Base-by-base conservation (phyloP, 1,140 invertebrate genomes). In the Tetragnatha versicolor region DNA sequence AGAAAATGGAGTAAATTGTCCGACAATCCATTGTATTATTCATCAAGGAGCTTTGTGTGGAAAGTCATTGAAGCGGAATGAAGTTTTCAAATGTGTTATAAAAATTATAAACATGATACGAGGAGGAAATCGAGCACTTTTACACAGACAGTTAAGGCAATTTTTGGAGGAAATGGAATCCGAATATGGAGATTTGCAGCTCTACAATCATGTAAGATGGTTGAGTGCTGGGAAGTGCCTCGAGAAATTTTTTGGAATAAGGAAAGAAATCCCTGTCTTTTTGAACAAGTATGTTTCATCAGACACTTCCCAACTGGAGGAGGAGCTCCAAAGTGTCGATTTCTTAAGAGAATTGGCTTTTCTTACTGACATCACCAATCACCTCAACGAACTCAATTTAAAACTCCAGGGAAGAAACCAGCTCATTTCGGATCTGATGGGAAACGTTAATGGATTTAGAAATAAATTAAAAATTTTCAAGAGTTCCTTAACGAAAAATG, bases 261-360 rank as follows among this genome's bases (percentile, higher is more conserved):
- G 60, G 17, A 60, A 77, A 42, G 70, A 77, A 77, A 77, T 63
- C 22, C 73, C 58, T 61, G 4, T n/a, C n/a, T 65, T 77, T 29
- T 39, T 66, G 17, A 2, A 47, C 20, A 0, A 35, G 35, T 49
- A 45, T 25, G 31, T 65, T 65, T 17, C 35, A 65, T 39, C 60
- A 47, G 73, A 77, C 10, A 39, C 0, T 12, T 27, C 55, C 20
- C 53, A 47, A 20, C 29, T 77, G 39, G 73, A 66, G 66, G 73
- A 77, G 4, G 55, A 77, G 20, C n/a, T 77, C 53, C 58, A 53
- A 63, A 47, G 45, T 66, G 7, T 37, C 12, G 60, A 77, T 39
- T 77, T 77, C 51, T 31, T 77, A 3, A 45, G 45, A 77, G 2
- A 77, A 33, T 49, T 77, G 53, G 60, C 73, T 25, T 77, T 77